Evolutionary conservation across 92 coral and sea anemone species (phyloP).

Genomic region (Virgularia gustaviana): DNA sequence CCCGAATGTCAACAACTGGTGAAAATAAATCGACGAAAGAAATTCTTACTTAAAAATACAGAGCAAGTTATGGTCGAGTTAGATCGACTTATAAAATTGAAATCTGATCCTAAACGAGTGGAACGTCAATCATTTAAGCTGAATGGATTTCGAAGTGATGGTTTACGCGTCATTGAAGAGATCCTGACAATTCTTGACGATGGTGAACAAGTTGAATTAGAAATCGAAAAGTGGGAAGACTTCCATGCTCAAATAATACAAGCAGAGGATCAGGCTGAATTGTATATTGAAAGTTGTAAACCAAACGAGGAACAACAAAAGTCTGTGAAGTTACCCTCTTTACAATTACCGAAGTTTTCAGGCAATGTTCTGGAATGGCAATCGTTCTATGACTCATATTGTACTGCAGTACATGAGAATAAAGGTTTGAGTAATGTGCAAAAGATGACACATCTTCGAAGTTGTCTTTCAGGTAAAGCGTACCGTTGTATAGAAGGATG

Average conservation of each 20-base stretch:
- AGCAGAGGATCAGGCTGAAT: too few species aligned
- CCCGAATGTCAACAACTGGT: too few species aligned
- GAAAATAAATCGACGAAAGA: too few species aligned
- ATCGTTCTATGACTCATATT: conserved; percentile 28
- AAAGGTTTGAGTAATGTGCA: neutral
- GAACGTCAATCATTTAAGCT: neutral
- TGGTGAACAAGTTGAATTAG: neutral
- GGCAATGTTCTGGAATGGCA: conserved; percentile 28
- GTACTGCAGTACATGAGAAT: conserved; percentile 18
- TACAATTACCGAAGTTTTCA: neutral
- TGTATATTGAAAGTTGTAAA: too few species aligned
- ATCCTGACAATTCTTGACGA: neutral
- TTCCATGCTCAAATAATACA: too few species aligned
- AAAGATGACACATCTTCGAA: conserved; percentile 13
- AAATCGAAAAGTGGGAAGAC: neutral
- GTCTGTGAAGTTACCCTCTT: conserved; percentile 8
- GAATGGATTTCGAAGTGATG: neutral
- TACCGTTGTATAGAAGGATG: neutral
- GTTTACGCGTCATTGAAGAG: neutral
- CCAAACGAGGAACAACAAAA: too few species aligned
- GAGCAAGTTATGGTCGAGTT: too few species aligned
- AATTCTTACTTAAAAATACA: too few species aligned
- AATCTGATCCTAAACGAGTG: too few species aligned
- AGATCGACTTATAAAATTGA: too few species aligned
- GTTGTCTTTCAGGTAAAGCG: conserved; percentile 9